Evolutionary conservation across 2,888 invertebrate species (phyloP).

Genomic region (Lacanobia oleracea): DNA sequence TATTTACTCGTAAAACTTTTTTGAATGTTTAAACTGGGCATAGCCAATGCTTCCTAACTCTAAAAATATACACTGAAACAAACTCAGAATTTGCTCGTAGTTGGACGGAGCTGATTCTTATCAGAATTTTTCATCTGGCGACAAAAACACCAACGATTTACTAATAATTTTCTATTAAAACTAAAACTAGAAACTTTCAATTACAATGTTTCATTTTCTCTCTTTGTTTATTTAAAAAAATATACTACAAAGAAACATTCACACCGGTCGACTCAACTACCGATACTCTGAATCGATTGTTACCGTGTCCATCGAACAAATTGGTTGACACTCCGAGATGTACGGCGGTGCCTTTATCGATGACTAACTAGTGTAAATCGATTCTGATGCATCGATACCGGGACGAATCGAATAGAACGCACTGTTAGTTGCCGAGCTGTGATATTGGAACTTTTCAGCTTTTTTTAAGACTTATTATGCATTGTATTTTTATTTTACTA

Average conservation of each 20-base stretch:
- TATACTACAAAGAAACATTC: constrained; percentile 45
- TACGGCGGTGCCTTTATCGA: constrained; percentile 74
- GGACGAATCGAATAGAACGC: constrained; percentile 65
- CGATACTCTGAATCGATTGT: constrained; percentile 70
- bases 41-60: too few relatives aligned
- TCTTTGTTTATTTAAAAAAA: constrained; percentile 23
- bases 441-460: constrained; percentile 6
- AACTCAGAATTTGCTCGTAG: too few relatives aligned
- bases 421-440: constrained; percentile 21
- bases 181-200: constrained; percentile 1
- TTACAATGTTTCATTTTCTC: not conserved
- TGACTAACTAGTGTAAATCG: constrained; percentile 80
- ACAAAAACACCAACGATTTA: not conserved
- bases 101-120: too few relatives aligned
- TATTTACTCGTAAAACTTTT: too few relatives aligned
- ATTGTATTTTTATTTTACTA: not conserved
- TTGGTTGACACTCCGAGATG: constrained; percentile 74
- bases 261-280: constrained; percentile 53
- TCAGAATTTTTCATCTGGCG: too few relatives aligned
- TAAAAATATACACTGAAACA: too few relatives aligned
- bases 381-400: constrained; percentile 76
- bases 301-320: constrained; percentile 76
- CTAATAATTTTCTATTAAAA: not conserved
- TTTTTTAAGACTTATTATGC: not conserved
- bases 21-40: too few relatives aligned